phyloP scores from a whole-genome alignment of 2,888 invertebrate species.

The Amphipyra tragopoginis region DNA sequence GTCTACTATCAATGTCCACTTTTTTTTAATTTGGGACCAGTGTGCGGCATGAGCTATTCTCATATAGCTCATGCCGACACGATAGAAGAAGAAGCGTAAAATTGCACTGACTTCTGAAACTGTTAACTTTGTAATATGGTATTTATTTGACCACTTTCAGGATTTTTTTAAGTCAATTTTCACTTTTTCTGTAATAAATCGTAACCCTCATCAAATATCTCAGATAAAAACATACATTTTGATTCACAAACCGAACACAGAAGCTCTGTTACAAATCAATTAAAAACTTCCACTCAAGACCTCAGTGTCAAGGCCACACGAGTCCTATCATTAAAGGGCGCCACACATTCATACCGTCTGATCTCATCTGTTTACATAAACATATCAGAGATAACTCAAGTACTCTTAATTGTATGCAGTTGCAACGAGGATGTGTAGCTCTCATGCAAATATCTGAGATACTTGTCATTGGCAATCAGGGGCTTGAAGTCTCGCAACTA shows the following conservation, averaged over 20 bases:
- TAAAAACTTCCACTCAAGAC: conserved; percentile 42
- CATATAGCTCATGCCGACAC: too few species aligned
- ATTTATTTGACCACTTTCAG: too few species aligned
- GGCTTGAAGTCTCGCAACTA: not conserved
- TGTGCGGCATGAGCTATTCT: too few species aligned
- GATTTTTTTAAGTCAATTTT: too few species aligned
- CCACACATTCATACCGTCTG: conserved; percentile 18
- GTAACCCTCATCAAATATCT: too few species aligned
- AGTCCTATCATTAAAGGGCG: conserved; percentile 19
- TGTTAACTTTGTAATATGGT: too few species aligned
- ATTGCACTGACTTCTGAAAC: too few species aligned
- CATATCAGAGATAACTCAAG: conserved; percentile 34
- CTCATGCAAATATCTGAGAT: conserved; percentile 6
- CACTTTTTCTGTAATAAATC: too few species aligned
- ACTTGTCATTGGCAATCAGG: conserved; percentile 7
- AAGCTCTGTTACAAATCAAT: conserved; percentile 32
- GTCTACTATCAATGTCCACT: too few species aligned
- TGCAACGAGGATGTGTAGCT: conserved; percentile 25
- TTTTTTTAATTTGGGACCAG: too few species aligned
- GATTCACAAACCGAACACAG: not conserved
- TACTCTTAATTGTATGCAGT: conserved; percentile 47
- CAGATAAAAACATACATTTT: too few species aligned
- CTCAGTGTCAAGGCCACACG: conserved; percentile 17
- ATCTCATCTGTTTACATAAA: conserved; percentile 44
- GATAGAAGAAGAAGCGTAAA: too few species aligned